Conservation (phyloP, 2,797 vertebrate species). For the Acomys russatus region DNA sequence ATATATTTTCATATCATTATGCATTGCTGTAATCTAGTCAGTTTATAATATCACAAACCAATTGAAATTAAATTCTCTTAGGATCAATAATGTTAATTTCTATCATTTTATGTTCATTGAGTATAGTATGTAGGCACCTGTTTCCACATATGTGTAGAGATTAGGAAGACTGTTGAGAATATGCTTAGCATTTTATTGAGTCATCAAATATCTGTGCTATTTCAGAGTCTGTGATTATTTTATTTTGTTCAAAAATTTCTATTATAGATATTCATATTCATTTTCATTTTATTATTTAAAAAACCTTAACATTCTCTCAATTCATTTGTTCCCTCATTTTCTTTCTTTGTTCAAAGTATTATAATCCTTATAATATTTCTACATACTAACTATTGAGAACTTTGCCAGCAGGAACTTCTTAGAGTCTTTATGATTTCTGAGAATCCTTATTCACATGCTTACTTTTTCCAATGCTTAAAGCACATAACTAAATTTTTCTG, state of each 20-base stretch:
- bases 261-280: not conserved
- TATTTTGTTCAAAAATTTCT: not conserved
- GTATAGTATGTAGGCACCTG: not conserved
- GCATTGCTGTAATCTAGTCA: not conserved
- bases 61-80: not conserved
- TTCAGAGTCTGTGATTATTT: not conserved
- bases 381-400: not conserved
- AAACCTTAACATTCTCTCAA: not conserved
- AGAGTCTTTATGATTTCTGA: not conserved
- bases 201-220: not conserved
- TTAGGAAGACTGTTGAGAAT: not conserved
- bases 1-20: not conserved
- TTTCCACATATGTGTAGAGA: not conserved
- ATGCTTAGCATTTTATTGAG: not conserved
- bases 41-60: not conserved
- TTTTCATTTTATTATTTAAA: not conserved
- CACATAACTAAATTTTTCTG: not conserved
- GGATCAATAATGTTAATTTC: not conserved
- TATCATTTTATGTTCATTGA: not conserved
- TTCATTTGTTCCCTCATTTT: not conserved
- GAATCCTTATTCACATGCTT: not conserved
- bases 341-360: not conserved
- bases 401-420: not conserved
- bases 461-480: not conserved
- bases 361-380: not conserved